Evolutionary conservation across 1,140 invertebrate genomes (phyloP), one percentile per base, ranked within the genome.

Genomic region (Elymnias hypermnestra): DNA sequence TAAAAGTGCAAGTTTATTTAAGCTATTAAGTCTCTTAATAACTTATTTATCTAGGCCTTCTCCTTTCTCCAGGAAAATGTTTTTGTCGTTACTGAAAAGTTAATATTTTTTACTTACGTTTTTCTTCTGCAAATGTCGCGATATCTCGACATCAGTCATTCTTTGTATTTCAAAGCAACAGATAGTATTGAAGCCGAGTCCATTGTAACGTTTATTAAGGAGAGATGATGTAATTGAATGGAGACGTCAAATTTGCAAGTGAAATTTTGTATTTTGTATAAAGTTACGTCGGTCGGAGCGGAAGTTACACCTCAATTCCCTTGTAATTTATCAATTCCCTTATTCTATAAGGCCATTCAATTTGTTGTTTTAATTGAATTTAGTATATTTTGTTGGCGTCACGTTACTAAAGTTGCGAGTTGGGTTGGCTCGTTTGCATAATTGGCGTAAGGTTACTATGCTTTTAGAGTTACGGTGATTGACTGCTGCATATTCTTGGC

Each of bases 331-430:
- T n/a, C n/a, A n/a, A n/a, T n/a, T n/a, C n/a, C n/a, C n/a, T 59
- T 59, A 53, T 57, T 52, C 45, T 39, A 47, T 57, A 47, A 26
- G 51, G 49, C 48, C 57, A 45, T 59, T 56, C 51, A 60, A 59
- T 59, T 63, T 63, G 57, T 57, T 60, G 38, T 60, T 21, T 21
- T 21, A 63, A 63, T 63, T 60, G 50, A 52, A 60, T 63, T 52
- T 54, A 63, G 48, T 48, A 38, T 60, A 58, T 58, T 58, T 63
- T 43, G 45, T 48, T 41, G 42, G 29, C 56, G 52, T 51, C 43
- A 48, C 52, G 55, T 47, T 50, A 55, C 49, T 50, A 18, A 47
- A 63, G 42, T 58, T 59, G 47, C 26, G 47, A 53, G 52, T 53
- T 38, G 38, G 38, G 38, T 41, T 31, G 46, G 33, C 35, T 51